Evolutionary conservation across 2,113 vertebrate species (phyloP).

Genomic region (Hippocampus comes): DNA sequence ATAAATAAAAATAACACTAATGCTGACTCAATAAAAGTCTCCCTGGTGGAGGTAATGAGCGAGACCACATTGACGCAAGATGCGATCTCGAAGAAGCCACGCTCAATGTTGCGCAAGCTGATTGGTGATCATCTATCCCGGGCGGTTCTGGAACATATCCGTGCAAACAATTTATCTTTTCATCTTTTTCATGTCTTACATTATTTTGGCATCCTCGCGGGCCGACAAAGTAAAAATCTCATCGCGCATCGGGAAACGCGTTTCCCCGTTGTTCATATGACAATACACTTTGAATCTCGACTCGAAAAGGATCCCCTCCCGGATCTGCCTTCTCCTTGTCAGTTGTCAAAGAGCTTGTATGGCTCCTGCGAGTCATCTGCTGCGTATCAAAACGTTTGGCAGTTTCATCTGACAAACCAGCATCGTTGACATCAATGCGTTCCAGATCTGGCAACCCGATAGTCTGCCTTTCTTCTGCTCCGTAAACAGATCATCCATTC

Average conservation of each 20-base stretch:
- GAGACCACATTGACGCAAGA: no score
- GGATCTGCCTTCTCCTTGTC: conserved; percentile 21
- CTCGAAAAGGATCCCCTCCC: neutral
- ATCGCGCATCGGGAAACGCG: neutral
- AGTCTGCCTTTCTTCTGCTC: conserved; percentile 60
- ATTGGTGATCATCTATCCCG: no score
- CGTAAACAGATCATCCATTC: conserved; percentile 72
- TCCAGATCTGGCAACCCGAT: conserved; percentile 70
- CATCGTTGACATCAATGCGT: conserved; percentile 63
- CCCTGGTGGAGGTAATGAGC: no score
- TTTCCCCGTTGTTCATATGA: neutral
- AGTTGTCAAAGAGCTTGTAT: conserved; percentile 33
- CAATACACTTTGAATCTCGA: neutral
- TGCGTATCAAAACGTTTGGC: conserved; percentile 56
- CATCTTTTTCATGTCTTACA: no score
- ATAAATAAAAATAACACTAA: no score
- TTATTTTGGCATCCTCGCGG: no score
- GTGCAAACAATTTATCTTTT: no score
- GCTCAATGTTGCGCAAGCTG: no score
- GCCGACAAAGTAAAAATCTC: neutral
- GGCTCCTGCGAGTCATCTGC: conserved; percentile 54
- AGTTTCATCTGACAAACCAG: conserved; percentile 60
- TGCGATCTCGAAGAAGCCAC: no score
- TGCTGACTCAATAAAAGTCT: no score
- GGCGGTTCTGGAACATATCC: no score